These are phyloP conservation scores for Halcyon smyrnensis DNA, from an alignment of 2,797 vertebrate species.

Conservation along the genomic window DNA sequence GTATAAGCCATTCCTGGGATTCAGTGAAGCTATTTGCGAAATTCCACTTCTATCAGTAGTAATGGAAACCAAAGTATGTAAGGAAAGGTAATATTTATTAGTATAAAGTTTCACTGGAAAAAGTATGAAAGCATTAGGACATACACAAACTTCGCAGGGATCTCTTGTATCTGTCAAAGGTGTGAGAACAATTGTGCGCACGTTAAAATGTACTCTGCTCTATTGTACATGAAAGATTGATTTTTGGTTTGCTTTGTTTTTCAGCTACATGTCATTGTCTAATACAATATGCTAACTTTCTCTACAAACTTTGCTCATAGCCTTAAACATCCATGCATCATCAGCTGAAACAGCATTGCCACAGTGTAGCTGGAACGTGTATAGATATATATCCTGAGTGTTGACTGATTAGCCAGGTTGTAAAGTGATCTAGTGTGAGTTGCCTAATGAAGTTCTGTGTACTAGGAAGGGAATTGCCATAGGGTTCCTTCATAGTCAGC, in stretches of 20 bases:
- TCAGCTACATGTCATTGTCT: not conserved
- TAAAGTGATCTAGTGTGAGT: not conserved
- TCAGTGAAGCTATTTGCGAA: not conserved
- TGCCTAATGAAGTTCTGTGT: not conserved
- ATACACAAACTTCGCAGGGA: not conserved
- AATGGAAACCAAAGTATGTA: not conserved
- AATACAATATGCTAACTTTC: not conserved
- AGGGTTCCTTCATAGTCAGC: not conserved
- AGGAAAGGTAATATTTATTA: not conserved
- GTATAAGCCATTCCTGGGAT: not conserved
- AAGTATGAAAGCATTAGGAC: not conserved
- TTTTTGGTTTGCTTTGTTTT: constrained; percentile 8
- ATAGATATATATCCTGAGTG: not conserved
- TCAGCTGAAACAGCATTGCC: not conserved
- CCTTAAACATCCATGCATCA: not conserved
- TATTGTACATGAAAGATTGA: not conserved
- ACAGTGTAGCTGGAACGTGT: not conserved
- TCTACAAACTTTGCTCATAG: not conserved
- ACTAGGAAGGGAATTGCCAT: not conserved
- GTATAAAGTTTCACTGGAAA: not conserved
- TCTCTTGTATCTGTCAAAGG: not conserved
- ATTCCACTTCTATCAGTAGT: not conserved
- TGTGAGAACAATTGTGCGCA: not conserved
- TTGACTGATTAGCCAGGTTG: not conserved
- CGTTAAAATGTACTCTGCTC: not conserved